Conservation (phyloP, 2,888 invertebrate species). For the Terebella lapidaria region DNA sequence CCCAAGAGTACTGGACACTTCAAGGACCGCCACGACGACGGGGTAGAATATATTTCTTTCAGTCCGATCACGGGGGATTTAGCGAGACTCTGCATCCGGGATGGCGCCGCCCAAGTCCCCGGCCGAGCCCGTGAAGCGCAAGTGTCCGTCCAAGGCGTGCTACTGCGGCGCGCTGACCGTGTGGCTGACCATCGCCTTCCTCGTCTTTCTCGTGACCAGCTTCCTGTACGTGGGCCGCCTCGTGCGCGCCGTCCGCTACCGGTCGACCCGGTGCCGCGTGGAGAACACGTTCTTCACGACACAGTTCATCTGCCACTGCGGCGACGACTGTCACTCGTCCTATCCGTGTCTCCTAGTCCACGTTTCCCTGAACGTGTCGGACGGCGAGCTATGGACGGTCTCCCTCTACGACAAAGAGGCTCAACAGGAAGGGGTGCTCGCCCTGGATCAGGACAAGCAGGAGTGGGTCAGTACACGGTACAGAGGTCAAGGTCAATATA, state of each 20-base stretch:
- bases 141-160: slow-evolving; percentile 25
- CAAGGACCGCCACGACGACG: too few species aligned
- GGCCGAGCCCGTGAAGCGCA: too few species aligned
- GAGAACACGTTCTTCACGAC: slow-evolving; percentile 23
- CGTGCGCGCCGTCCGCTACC: slow-evolving; percentile 11
- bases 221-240: slow-evolving; percentile 19
- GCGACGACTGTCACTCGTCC: slow-evolving; percentile 12
- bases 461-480: slow-evolving; percentile 17
- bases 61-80: too few species aligned
- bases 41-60: too few species aligned
- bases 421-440: slow-evolving; percentile 19
- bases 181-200: slow-evolving; percentile 17
- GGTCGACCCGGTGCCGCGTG: slow-evolving; percentile 13
- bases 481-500: not conserved
- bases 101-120: too few species aligned
- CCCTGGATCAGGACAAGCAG: slow-evolving; percentile 10
- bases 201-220: slow-evolving; percentile 12
- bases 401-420: slow-evolving; percentile 18
- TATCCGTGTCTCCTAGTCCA: slow-evolving; percentile 24
- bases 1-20: too few species aligned
- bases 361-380: slow-evolving; percentile 17
- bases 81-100: too few species aligned
- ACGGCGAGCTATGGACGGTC: slow-evolving; percentile 15
- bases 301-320: slow-evolving; percentile 20
- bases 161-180: slow-evolving; percentile 19